These are phyloP conservation scores for Punctoribates punctum DNA, from an alignment of 2,888 invertebrate genomes.

Conservation along the genomic window DNA sequence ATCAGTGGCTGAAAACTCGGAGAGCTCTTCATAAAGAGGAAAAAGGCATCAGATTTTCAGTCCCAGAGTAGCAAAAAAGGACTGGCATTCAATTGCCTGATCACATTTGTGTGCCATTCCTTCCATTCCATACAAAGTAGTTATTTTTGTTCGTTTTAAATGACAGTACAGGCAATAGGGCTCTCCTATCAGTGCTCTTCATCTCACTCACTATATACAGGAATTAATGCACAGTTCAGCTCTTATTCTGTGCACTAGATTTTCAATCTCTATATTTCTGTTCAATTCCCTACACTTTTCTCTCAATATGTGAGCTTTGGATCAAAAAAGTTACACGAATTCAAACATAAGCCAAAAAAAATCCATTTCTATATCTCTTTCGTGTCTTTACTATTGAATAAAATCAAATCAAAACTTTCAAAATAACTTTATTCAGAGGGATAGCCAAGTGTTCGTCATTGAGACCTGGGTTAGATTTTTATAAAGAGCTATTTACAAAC, in stretches of 20 bases:
- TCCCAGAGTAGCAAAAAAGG: neutral
- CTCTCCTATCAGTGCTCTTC: neutral
- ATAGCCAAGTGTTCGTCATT: too few relatives aligned
- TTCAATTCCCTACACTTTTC: neutral
- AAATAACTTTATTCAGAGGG: too few relatives aligned
- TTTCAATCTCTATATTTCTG: neutral
- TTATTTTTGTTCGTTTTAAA: neutral
- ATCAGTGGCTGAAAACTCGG: neutral
- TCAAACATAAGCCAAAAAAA: neutral
- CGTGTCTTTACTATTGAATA: too few relatives aligned
- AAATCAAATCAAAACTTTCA: too few relatives aligned
- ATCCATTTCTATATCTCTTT: too few relatives aligned
- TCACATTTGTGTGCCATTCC: constrained; percentile 23
- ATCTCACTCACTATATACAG: neutral
- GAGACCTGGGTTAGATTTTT: too few relatives aligned
- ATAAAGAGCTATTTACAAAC: too few relatives aligned
- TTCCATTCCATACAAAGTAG: neutral
- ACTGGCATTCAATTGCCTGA: constrained; percentile 15
- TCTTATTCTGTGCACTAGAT: too few relatives aligned
- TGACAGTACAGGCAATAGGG: neutral
- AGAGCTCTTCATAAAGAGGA: neutral
- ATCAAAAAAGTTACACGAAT: constrained; percentile 1
- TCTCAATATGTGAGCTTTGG: too few relatives aligned
- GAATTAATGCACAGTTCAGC: too few relatives aligned
- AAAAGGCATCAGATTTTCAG: constrained; percentile 22